Evolutionary conservation across 2,797 vertebrate genomes (phyloP).

Genomic region (Steatocranus sp.): DNA sequence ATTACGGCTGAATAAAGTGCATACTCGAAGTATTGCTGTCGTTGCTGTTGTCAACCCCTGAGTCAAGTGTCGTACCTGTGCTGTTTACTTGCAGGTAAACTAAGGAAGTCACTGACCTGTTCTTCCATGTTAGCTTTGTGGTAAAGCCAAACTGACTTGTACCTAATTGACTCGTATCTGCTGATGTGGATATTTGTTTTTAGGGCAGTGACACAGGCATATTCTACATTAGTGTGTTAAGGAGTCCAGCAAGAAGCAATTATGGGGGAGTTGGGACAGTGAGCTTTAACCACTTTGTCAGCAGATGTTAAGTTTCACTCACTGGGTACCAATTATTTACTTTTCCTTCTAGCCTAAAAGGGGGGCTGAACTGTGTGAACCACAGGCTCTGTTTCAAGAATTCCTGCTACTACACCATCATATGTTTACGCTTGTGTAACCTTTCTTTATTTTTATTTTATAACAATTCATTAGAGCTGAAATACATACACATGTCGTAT

Average conservation of each 20-base stretch:
- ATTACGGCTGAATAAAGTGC: constrained; percentile 59
- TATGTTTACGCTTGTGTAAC: neutral
- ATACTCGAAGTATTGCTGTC: constrained; percentile 37
- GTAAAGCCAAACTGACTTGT: neutral
- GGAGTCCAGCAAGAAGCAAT: neutral
- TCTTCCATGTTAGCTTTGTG: neutral
- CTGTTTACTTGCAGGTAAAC: constrained; percentile 37
- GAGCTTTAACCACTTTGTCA: neutral
- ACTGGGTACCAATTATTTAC: neutral
- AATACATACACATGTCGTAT: neutral
- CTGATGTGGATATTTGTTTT: neutral
- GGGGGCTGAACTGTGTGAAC: neutral
- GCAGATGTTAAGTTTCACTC: neutral
- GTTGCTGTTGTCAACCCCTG: constrained; percentile 42
- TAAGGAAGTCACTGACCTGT: neutral
- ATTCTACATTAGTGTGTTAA: neutral
- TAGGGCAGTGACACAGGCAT: neutral
- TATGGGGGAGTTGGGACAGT: neutral
- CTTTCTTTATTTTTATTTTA: neutral
- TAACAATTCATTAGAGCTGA: neutral
- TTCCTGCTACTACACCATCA: neutral
- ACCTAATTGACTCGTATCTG: neutral
- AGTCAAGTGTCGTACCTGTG: constrained; percentile 13
- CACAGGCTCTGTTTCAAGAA: neutral
- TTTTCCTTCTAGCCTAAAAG: neutral